These are phyloP conservation scores for Sprattus sprattus DNA, from an alignment of 2,113 vertebrate genomes.

Conservation along the genomic window DNA sequence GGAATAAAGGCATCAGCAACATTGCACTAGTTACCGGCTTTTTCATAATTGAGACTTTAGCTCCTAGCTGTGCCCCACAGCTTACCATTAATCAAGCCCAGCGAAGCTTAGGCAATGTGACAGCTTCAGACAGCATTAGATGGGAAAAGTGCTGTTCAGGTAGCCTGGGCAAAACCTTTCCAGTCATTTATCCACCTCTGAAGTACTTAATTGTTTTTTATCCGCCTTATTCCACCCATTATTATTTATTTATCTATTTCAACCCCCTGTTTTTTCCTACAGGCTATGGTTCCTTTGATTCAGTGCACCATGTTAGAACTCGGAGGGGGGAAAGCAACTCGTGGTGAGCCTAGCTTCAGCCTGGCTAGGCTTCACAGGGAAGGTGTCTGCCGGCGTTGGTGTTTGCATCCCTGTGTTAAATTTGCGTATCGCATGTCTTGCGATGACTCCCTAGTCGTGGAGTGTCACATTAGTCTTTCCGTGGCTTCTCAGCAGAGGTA, in stretches of 20 bases:
- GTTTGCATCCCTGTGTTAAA: not conserved
- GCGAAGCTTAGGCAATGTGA: conserved; percentile 87
- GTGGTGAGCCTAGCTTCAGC: not conserved
- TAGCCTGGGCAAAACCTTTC: conserved; percentile 81
- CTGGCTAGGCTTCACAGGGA: conserved; percentile 26
- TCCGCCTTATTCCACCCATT: conserved; percentile 10
- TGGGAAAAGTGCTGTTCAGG: conserved; percentile 88
- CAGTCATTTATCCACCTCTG: conserved; percentile 83
- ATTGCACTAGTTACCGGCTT: conserved; percentile 95
- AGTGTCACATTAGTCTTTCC: conserved; percentile 3
- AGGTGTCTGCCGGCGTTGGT: not conserved
- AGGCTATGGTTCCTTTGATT: not conserved
- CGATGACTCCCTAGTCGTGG: not conserved
- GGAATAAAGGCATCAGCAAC: conserved; percentile 94
- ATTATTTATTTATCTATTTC: conserved; percentile 48
- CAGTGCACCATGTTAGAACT: not conserved
- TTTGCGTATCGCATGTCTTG: not conserved
- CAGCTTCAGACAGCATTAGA: conserved; percentile 89
- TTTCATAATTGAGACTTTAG: conserved; percentile 99
- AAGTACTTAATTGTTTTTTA: conserved; percentile 81
- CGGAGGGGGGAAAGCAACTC: not conserved
- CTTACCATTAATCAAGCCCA: conserved; percentile 97
- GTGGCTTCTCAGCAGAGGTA: conserved; percentile 1
- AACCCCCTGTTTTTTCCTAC: not conserved
- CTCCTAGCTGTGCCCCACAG: conserved; percentile 97